Conservation (phyloP, 2,888 invertebrate species). For the Auanema freiburgensis region DNA sequence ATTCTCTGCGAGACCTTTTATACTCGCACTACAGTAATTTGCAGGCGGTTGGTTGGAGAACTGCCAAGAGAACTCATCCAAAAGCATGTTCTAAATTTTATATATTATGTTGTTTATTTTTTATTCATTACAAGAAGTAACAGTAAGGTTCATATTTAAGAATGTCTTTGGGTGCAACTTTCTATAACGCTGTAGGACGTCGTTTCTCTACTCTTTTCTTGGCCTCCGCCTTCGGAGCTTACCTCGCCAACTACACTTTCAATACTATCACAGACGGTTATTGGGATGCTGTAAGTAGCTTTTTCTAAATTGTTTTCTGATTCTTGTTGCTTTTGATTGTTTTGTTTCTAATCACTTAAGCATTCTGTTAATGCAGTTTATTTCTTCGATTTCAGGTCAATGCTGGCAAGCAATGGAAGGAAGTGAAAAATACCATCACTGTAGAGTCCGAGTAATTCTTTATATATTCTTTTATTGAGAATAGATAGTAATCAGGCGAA, state of each 20-base stretch:
- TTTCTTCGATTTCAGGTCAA: conserved; percentile 46
- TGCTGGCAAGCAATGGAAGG: conserved; percentile 62
- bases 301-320: conserved; percentile 5
- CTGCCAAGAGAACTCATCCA: no score
- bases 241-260: conserved; percentile 52
- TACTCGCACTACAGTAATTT: no score
- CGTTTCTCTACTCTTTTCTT: conserved; percentile 59
- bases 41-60: no score
- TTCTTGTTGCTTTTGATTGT: neutral
- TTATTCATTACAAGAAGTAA: no score
- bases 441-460: conserved; percentile 1
- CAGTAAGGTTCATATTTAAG: conserved; percentile 19
- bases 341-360: neutral
- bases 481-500: no score
- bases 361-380: neutral
- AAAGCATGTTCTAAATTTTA: no score
- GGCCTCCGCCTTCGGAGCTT: conserved; percentile 53
- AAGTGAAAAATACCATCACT: conserved; percentile 46
- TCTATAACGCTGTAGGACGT: conserved; percentile 52
- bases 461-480: neutral
- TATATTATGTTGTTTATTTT: no score
- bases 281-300: conserved; percentile 52
- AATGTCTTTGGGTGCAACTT: conserved; percentile 45
- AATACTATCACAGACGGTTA: conserved; percentile 50
- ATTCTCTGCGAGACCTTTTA: no score